Conservation (phyloP, 1,140 invertebrate genomes). For the Drosophila rhopaloa region DNA sequence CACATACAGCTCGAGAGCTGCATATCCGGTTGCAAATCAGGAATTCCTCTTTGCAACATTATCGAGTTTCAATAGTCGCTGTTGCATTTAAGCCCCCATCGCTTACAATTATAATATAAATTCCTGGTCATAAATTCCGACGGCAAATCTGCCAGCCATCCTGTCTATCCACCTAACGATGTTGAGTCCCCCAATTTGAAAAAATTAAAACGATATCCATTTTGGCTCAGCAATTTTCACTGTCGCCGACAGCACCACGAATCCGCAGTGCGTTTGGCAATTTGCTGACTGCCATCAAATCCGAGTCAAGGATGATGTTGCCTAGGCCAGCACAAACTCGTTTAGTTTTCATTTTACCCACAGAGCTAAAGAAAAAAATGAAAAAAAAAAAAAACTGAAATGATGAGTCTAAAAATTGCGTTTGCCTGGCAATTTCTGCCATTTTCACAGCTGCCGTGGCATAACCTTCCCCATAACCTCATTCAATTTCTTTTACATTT, state of each 20-base stretch:
- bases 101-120: slow-evolving; percentile 49
- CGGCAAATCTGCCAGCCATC: slow-evolving; percentile 6
- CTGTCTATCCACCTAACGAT: slow-evolving; percentile 27
- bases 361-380: slow-evolving; percentile 6
- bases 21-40: slow-evolving; percentile 36
- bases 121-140: slow-evolving; percentile 41
- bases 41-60: slow-evolving; percentile 35
- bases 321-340: slow-evolving; percentile 70
- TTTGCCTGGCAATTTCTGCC: slow-evolving; percentile 70
- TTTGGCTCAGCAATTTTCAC: slow-evolving; percentile 75
- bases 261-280: slow-evolving; percentile 71
- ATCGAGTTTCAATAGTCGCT: slow-evolving; percentile 16
- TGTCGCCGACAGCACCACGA: slow-evolving; percentile 46
- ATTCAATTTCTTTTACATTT: slow-evolving; percentile 82
- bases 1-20: slow-evolving; percentile 9
- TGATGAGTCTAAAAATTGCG: slow-evolving; percentile 63
- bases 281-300: slow-evolving; percentile 71
- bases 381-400: neutral
- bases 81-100: neutral
- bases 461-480: slow-evolving; percentile 70
- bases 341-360: slow-evolving; percentile 78
- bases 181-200: slow-evolving; percentile 43
- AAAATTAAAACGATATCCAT: slow-evolving; percentile 83
- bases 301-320: slow-evolving; percentile 55
- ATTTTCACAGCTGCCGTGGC: slow-evolving; percentile 77